Percentiles rank a stretch among this genome's conserved stretches.
phyloP scores from a whole-genome alignment of 2,888 invertebrate genomes.

The Cartodere bifasciata region DNA sequence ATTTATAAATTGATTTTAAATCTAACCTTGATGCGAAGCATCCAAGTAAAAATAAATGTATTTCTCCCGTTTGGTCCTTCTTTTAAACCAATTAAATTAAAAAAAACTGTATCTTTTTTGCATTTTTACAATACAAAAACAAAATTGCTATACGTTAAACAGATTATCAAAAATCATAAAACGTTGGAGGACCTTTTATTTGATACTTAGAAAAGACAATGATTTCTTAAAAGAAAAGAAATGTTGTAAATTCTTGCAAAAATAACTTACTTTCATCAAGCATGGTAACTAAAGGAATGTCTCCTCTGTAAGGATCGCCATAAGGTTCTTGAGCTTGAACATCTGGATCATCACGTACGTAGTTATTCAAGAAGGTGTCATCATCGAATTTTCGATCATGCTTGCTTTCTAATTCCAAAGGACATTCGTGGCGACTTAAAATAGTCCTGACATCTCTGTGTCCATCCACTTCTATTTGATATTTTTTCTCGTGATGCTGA shows the following conservation, averaged over 20 bases:
- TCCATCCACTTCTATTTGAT: constrained; percentile 41
- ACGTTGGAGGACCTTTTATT: no score
- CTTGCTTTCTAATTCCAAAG: constrained; percentile 32
- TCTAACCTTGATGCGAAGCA: no score
- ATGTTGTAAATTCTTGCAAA: no score
- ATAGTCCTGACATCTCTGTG: constrained; percentile 39
- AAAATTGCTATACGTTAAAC: no score
- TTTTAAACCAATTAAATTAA: no score
- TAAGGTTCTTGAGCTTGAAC: constrained; percentile 36
- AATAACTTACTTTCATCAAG: constrained; percentile 42
- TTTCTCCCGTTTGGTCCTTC: no score
- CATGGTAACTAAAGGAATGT: constrained; percentile 49
- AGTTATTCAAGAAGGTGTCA: constrained; percentile 21
- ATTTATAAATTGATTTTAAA: no score
- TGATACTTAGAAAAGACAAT: constrained; percentile 1
- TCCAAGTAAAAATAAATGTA: no score
- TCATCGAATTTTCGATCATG: constrained; percentile 30
- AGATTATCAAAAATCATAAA: no score
- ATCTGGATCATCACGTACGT: constrained; percentile 22
- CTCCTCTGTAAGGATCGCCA: constrained; percentile 41
- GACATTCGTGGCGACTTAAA: constrained; percentile 40
- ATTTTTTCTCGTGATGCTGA: constrained; percentile 48
- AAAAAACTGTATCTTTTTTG: no score
- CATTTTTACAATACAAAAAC: no score
- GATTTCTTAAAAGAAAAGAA: constrained; percentile 2